A percentile compares a stretch with the other conserved stretches of the same genome.
These are phyloP conservation scores for Oncorhynchus keta DNA, from an alignment of 2,113 vertebrate species.

Conservation along the genomic window DNA sequence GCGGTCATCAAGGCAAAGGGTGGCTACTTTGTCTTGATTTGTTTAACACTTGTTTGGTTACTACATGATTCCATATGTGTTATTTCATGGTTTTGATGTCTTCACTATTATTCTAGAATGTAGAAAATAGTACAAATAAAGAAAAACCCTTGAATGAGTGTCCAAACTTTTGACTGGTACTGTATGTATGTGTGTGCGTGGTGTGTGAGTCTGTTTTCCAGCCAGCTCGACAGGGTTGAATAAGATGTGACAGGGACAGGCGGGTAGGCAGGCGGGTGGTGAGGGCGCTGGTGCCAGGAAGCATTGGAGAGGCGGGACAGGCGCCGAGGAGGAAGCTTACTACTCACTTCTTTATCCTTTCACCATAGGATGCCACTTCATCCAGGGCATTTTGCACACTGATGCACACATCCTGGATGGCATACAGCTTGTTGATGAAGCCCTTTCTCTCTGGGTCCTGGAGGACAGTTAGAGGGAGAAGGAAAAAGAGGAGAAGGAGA, in stretches of 20 bases:
- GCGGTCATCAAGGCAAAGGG: too few species aligned
- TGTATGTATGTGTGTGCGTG: neutral
- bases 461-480: slow-evolving; percentile 30
- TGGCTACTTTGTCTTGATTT: too few species aligned
- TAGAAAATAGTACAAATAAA: too few species aligned
- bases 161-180: too few species aligned
- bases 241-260: slow-evolving; percentile 43
- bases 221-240: slow-evolving; percentile 25
- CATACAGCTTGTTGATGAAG: slow-evolving; percentile 98
- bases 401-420: slow-evolving; percentile 97
- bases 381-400: slow-evolving; percentile 94
- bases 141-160: too few species aligned
- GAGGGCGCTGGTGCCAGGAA: slow-evolving; percentile 9
- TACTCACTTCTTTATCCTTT: slow-evolving; percentile 98
- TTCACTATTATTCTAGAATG: too few species aligned
- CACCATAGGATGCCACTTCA: slow-evolving; percentile 93
- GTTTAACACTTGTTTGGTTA: too few species aligned
- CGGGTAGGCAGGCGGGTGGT: slow-evolving; percentile 16
- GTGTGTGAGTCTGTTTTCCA: slow-evolving; percentile 22
- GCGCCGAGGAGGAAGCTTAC: slow-evolving; percentile 61
- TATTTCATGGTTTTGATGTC: too few species aligned
- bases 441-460: slow-evolving; percentile 96
- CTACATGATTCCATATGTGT: too few species aligned
- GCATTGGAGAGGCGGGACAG: neutral
- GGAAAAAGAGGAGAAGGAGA: slow-evolving; percentile 6